phyloP scores from a whole-genome alignment of 2,797 vertebrate species.

The Neostethus bicornis region DNA sequence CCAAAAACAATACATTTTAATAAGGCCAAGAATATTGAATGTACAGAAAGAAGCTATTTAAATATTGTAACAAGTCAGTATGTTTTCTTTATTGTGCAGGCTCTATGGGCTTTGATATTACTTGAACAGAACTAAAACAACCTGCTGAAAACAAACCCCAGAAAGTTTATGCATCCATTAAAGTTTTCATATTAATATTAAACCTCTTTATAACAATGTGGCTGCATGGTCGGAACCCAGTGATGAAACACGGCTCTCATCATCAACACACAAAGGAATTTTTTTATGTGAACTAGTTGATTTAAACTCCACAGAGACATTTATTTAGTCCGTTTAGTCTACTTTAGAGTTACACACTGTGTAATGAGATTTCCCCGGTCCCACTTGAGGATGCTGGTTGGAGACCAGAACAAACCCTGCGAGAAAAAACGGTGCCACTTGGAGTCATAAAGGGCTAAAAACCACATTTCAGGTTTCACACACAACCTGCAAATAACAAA shows the following conservation, averaged over 20 bases:
- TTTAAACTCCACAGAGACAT: conserved; percentile 26
- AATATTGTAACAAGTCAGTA: conserved; percentile 49
- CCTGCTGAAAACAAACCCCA: conserved; percentile 45
- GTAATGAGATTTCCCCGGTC: conserved; percentile 21
- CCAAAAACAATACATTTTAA: conserved; percentile 39
- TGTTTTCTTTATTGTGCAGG: conserved; percentile 59
- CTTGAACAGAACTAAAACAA: conserved; percentile 55
- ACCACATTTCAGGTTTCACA: conserved; percentile 68
- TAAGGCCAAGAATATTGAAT: conserved; percentile 40
- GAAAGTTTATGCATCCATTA: conserved; percentile 37
- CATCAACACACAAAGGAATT: conserved; percentile 18
- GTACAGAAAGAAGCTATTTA: conserved; percentile 47
- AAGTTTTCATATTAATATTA: conserved; percentile 34
- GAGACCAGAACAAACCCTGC: conserved; percentile 38
- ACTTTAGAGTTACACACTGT: conserved; percentile 28
- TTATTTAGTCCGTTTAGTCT: conserved; percentile 18
- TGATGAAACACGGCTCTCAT: conserved; percentile 43
- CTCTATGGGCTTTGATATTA: conserved; percentile 55
- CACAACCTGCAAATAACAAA: conserved; percentile 72
- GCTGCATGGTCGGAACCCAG: conserved; percentile 28
- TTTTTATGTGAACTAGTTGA: conserved; percentile 13
- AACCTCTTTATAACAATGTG: conserved; percentile 36
- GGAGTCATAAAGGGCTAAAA: conserved; percentile 49
- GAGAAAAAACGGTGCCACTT: conserved; percentile 35
- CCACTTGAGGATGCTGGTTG: conserved; percentile 24